Evolutionary conservation across 2,888 invertebrate genomes (phyloP).

Genomic region (Tetheella fluctuosa): DNA sequence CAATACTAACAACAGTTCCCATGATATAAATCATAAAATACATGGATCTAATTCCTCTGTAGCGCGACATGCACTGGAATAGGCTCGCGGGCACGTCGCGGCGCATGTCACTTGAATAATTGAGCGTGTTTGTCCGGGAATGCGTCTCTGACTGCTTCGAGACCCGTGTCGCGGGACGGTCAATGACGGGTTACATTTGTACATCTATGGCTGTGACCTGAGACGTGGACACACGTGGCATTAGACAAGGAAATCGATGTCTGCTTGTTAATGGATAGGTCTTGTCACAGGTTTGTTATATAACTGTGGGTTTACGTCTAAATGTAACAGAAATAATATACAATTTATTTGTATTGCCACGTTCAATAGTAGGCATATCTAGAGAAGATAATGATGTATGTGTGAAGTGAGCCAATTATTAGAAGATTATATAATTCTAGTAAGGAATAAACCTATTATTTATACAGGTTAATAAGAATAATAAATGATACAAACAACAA

Average conservation of each 20-base stretch:
- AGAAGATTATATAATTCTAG: background rate
- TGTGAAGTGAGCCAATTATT: too few species aligned
- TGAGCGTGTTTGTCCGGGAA: constrained; percentile 17
- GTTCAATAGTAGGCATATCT: too few species aligned
- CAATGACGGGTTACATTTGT: constrained; percentile 6
- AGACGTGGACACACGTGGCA: constrained; percentile 8
- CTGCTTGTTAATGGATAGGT: constrained; percentile 8
- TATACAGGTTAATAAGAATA: background rate
- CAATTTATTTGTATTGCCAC: too few species aligned
- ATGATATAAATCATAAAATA: constrained; percentile 18
- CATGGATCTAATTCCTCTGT: constrained; percentile 16
- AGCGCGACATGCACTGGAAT: constrained; percentile 14
- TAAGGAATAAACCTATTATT: background rate
- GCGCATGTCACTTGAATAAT: constrained; percentile 23
- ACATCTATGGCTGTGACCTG: constrained; percentile 4
- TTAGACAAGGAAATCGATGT: constrained; percentile 1
- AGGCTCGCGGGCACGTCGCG: constrained; percentile 13
- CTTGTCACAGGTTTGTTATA: background rate
- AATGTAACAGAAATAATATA: background rate
- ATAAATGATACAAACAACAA: background rate
- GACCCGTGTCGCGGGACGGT: background rate
- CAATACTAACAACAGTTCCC: background rate
- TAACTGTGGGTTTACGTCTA: background rate
- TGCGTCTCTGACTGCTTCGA: background rate
- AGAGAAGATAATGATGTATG: too few species aligned